Conservation (phyloP, 2,888 invertebrate species). For the Limnephilus rhombicus region DNA sequence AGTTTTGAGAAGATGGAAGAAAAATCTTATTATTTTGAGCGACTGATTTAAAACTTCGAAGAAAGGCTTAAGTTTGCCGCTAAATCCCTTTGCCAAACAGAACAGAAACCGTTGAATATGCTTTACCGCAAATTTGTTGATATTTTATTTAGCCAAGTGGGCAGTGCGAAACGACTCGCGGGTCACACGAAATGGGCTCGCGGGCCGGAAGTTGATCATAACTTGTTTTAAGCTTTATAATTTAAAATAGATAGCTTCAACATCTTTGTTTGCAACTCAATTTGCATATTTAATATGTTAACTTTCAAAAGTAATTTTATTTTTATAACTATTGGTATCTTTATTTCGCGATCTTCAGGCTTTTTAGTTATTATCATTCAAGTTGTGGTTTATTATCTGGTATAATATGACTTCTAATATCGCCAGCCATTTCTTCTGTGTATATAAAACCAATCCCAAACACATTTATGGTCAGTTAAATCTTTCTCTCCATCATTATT, state of each 20-base stretch:
- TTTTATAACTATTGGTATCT: background rate
- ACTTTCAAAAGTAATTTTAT: background rate
- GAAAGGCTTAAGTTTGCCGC: too few relatives aligned
- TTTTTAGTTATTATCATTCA: background rate
- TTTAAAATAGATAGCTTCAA: background rate
- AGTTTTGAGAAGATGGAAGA: too few relatives aligned
- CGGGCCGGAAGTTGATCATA: too few relatives aligned
- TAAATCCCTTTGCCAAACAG: too few relatives aligned
- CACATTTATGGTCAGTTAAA: conserved; percentile 36
- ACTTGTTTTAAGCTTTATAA: too few relatives aligned
- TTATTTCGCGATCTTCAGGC: background rate
- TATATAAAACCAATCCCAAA: background rate
- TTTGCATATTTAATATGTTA: background rate
- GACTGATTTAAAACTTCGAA: too few relatives aligned
- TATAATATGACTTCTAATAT: background rate
- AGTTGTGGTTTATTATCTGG: background rate
- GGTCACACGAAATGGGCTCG: too few relatives aligned
- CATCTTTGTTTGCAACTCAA: background rate
- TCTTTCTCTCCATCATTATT: conserved; percentile 16
- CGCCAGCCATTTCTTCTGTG: background rate
- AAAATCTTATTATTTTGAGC: too few relatives aligned
- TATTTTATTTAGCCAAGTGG: too few relatives aligned
- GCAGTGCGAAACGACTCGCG: too few relatives aligned
- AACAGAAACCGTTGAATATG: too few relatives aligned
- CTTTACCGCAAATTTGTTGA: too few relatives aligned